phyloP scores from a whole-genome alignment of 2,888 invertebrate genomes.

The Brenthis hecate region DNA sequence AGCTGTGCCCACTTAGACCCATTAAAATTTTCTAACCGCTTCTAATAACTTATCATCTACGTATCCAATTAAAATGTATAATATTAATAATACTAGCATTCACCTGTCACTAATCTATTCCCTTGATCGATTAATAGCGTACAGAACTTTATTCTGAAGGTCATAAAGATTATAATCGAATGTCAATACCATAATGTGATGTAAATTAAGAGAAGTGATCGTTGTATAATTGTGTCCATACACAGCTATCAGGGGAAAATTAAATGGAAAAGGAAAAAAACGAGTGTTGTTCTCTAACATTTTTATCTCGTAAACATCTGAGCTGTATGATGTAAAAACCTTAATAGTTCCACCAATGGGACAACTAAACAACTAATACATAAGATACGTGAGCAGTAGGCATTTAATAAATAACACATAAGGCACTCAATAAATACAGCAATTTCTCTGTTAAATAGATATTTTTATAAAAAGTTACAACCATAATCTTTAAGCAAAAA shows the following conservation, averaged over 20 bases:
- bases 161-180: constrained; percentile 46
- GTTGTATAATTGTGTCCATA: constrained; percentile 36
- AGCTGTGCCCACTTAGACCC: constrained; percentile 38
- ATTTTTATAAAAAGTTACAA: constrained; percentile 14
- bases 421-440: too few relatives aligned
- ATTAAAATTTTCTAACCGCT: constrained; percentile 50
- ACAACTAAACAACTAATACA: not conserved
- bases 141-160: constrained; percentile 41
- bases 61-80: constrained; percentile 67
- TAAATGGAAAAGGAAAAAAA: constrained; percentile 19
- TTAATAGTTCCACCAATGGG: constrained; percentile 1
- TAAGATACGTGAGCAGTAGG: not conserved
- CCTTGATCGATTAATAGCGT: constrained; percentile 31
- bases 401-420: too few relatives aligned
- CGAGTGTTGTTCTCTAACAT: constrained; percentile 17
- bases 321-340: constrained; percentile 2
- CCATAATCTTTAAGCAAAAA: too few relatives aligned
- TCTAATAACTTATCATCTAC: constrained; percentile 49
- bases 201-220: constrained; percentile 44
- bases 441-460: too few relatives aligned
- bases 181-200: constrained; percentile 41
- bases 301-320: constrained; percentile 8
- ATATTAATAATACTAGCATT: constrained; percentile 60
- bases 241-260: constrained; percentile 28
- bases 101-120: constrained; percentile 63